Evolutionary conservation across 92 coral and sea anemone genomes (phyloP).

Genomic region (Montipora capitata): DNA sequence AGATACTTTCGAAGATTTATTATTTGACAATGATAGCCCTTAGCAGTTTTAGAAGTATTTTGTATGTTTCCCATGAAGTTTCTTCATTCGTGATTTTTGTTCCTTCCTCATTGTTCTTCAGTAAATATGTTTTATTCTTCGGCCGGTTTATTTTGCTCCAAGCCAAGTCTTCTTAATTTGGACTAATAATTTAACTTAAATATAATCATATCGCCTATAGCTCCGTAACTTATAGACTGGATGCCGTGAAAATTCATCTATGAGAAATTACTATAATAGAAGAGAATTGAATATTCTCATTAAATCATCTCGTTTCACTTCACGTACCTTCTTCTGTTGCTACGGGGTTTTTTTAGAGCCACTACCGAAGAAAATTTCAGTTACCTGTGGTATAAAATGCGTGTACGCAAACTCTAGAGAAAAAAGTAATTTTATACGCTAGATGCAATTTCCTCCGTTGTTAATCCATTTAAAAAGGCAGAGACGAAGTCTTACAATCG

Average conservation of each 20-base stretch:
- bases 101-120: background rate
- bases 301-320: background rate
- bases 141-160: background rate
- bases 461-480: conserved; percentile 21
- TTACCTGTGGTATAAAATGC: background rate
- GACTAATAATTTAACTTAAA: background rate
- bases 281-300: background rate
- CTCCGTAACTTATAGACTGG: background rate
- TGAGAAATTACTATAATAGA: background rate
- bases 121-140: too few relatives aligned
- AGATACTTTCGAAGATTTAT: background rate
- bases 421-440: background rate
- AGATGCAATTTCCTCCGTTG: conserved; percentile 3
- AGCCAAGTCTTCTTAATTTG: background rate
- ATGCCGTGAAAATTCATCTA: conserved; percentile 8
- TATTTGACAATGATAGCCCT: background rate
- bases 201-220: background rate
- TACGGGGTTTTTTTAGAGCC: too few relatives aligned
- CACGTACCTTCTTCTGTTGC: background rate
- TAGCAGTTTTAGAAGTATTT: background rate
- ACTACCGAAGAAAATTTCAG: background rate
- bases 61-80: background rate
- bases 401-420: background rate
- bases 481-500: background rate
- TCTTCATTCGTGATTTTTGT: background rate